These are phyloP conservation scores for Brachionichthys hirsutus DNA, from an alignment of 2,113 vertebrate species.

Conservation along the genomic window DNA sequence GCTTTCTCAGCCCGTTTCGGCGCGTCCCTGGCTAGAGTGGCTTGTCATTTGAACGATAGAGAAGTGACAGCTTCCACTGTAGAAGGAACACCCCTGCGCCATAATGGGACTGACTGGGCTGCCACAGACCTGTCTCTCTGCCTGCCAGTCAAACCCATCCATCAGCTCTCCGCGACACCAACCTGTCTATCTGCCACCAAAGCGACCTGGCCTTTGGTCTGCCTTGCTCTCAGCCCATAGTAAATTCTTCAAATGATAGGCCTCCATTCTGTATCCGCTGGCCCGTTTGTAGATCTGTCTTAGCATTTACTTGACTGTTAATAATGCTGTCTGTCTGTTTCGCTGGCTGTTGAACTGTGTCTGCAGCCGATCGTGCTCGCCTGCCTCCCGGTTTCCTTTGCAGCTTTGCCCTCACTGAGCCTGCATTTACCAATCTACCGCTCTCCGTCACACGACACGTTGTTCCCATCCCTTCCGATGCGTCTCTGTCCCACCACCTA, in stretches of 20 bases:
- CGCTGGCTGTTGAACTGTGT: conserved; percentile 6
- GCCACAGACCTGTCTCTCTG: conserved; percentile 74
- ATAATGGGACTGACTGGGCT: conserved; percentile 75
- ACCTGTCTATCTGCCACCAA: conserved; percentile 58
- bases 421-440: conserved; percentile 24
- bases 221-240: conserved; percentile 25
- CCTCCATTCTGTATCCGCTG: too few relatives aligned
- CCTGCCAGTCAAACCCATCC: conserved; percentile 70
- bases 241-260: not conserved
- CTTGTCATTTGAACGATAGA: conserved; percentile 75
- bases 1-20: conserved; percentile 78
- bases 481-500: conserved; percentile 16
- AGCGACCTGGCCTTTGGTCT: conserved; percentile 42
- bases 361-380: not conserved
- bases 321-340: conserved; percentile 6
- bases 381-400: conserved; percentile 11
- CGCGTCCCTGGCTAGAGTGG: conserved; percentile 74
- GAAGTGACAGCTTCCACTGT: conserved; percentile 80
- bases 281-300: conserved; percentile 19
- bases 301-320: conserved; percentile 21
- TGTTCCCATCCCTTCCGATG: conserved; percentile 15
- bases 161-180: conserved; percentile 59
- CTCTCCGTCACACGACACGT: conserved; percentile 10
- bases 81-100: conserved; percentile 74
- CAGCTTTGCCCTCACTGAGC: conserved; percentile 14